Conservation (phyloP, 2,113 vertebrate genomes). For the Dasyprocta punctata region DNA sequence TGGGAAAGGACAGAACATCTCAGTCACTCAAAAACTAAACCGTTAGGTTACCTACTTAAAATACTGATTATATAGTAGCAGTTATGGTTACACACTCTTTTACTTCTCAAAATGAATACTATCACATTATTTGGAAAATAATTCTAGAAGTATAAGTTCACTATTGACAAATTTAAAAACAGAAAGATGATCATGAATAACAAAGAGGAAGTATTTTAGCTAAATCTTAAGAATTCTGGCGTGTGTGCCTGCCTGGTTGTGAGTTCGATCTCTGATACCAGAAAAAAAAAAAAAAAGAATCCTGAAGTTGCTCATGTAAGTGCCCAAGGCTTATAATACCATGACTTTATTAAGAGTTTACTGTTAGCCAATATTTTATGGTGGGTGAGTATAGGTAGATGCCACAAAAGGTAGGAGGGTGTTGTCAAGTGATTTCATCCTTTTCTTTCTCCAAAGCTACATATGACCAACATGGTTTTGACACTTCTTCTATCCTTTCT, state of each 20-base stretch:
- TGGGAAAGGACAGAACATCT: background rate
- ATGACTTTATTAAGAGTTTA: background rate
- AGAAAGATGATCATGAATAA: background rate
- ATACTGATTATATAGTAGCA: background rate
- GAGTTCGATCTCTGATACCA: no score
- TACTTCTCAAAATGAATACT: background rate
- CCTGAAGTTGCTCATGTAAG: background rate
- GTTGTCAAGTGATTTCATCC: background rate
- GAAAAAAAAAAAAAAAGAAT: no score
- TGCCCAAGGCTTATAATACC: background rate
- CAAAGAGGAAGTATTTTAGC: background rate
- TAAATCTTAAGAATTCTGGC: background rate
- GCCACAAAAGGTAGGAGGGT: background rate
- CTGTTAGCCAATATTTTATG: background rate
- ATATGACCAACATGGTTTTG: background rate
- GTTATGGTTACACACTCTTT: background rate
- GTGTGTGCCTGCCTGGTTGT: no score
- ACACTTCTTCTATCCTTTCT: background rate
- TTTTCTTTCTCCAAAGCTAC: background rate
- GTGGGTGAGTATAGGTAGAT: background rate
- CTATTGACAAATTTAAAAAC: slow-evolving; percentile 18
- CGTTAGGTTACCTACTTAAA: background rate
- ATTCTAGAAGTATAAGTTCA: background rate
- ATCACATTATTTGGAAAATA: slow-evolving; percentile 17
- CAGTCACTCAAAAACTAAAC: background rate